Evolutionary conservation across 2,797 vertebrate genomes (phyloP).

Genomic region (Oryzias dopingdopingensis): DNA sequence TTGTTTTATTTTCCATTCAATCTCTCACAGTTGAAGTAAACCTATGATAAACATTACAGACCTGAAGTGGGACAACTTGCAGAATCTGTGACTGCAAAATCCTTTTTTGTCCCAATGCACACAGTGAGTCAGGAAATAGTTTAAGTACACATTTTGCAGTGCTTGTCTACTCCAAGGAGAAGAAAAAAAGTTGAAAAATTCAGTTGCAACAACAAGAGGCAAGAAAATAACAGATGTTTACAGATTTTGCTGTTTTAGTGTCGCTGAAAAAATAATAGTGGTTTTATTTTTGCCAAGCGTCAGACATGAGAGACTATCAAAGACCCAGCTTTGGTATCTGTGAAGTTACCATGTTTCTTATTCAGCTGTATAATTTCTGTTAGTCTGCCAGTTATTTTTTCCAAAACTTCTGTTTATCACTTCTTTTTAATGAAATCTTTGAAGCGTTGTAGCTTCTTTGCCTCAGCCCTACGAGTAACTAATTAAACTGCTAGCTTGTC

Average conservation of each 20-base stretch:
- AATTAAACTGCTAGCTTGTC: not conserved
- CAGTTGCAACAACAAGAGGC: too few species aligned
- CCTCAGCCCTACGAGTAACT: not conserved
- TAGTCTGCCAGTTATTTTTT: not conserved
- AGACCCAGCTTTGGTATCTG: not conserved
- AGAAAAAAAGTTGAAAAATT: too few species aligned
- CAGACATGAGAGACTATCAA: conserved; percentile 1
- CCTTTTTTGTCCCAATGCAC: not conserved
- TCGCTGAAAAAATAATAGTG: not conserved
- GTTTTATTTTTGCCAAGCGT: not conserved
- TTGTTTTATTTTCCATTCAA: too few species aligned
- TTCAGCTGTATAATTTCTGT: not conserved
- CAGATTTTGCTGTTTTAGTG: too few species aligned
- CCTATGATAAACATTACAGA: too few species aligned
- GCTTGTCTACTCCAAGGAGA: not conserved
- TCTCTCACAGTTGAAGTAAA: too few species aligned
- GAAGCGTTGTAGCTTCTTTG: not conserved
- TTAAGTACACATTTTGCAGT: not conserved
- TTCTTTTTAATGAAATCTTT: conserved; percentile 3
- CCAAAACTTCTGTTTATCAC: not conserved
- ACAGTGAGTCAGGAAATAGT: not conserved
- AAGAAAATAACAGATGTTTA: too few species aligned
- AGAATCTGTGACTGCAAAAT: too few species aligned
- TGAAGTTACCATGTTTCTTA: conserved; percentile 4
- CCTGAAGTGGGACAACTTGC: too few species aligned